Conservation (phyloP, 1,140 invertebrate genomes). For the Drosophila kurseongensis region DNA sequence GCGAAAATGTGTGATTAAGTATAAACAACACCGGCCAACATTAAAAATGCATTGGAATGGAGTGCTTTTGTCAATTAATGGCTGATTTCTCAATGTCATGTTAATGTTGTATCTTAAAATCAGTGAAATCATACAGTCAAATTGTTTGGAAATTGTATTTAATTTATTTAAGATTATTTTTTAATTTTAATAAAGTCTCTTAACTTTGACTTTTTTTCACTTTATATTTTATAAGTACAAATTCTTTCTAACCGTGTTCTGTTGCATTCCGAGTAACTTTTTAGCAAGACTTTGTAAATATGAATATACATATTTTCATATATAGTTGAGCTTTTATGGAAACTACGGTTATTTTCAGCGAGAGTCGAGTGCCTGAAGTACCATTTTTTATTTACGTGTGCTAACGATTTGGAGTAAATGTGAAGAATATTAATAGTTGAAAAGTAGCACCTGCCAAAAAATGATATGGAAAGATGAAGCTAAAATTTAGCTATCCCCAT, state of each 20-base stretch:
- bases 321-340: conserved; percentile 18
- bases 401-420: not conserved
- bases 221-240: too few relatives aligned
- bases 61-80: too few relatives aligned
- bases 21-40: not conserved
- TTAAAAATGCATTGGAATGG: too few relatives aligned
- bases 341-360: too few relatives aligned
- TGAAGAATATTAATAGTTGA: not conserved
- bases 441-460: not conserved
- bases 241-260: not conserved
- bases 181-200: too few relatives aligned
- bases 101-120: too few relatives aligned
- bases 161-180: too few relatives aligned
- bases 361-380: conserved; percentile 1
- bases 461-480: not conserved
- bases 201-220: too few relatives aligned
- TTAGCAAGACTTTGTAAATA: not conserved
- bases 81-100: too few relatives aligned
- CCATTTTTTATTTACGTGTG: conserved; percentile 11
- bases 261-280: not conserved
- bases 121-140: too few relatives aligned
- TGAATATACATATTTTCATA: not conserved
- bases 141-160: too few relatives aligned
- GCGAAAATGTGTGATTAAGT: not conserved
- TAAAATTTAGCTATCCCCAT: conserved; percentile 7